Evolutionary conservation across 2,113 vertebrate genomes (phyloP), one percentile per base, ranked within the genome.

Genomic region (Pachycephala philippinensis): DNA sequence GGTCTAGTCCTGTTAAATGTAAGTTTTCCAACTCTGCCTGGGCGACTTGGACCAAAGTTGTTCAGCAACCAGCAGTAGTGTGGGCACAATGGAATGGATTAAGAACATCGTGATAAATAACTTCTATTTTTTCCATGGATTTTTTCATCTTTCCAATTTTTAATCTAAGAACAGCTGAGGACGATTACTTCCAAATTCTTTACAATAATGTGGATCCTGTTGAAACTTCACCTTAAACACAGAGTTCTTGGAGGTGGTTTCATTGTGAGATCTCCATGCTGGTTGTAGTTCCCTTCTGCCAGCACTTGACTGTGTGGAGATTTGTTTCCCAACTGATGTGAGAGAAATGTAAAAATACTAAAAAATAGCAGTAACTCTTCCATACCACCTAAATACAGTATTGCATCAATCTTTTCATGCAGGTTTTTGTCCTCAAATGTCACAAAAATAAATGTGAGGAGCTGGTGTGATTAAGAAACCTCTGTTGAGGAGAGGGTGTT

Each of bases 91-190:
- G 33, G 35, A 81, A 22, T 8, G 16, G 42, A 57, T 37, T 24
- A 7, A 35, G 19, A 78, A 7, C 19, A 1, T 24, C 10, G 31
- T 50, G 35, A 26, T 61, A 33, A 79, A 44, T 49, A 42, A 24
- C 13, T 65, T 69, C 13, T 14, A 3, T 11, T 44, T 56, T 28
- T 31, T 0, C 4, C 3, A 1, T 54, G 1, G 23, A 2, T 39
- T 71, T 75, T 4, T 42, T 63, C 7, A 8, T 70, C 16, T 81
- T 68, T 19, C 11, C 31, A 8, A 0, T 50, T 65, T 81, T 75
- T 56, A 8, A 10, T 54, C 10, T 33, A 14, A 47, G 42, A 54
- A 10, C 6, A 71, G 22, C 18, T 49, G 11, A 21, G 45, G 23
- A 22, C 4, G 37, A 2, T 79, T 33, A 1, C 4, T 81, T 84